Evolutionary conservation across 2,113 vertebrate species (phyloP).

Genomic region (Melanotaenia duboulayi): DNA sequence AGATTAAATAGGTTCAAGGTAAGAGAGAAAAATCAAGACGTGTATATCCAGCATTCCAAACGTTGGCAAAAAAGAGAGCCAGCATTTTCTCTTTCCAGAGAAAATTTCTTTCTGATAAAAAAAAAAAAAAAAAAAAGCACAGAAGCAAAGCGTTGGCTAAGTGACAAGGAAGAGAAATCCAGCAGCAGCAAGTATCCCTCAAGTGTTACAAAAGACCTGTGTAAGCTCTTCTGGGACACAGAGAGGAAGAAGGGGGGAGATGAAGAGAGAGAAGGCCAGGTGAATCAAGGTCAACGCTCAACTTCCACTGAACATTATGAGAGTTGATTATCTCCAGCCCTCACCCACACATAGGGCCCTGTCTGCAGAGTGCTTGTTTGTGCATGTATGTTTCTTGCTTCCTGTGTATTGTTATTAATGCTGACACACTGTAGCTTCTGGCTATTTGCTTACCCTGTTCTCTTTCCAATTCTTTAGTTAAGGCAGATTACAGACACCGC

Average conservation of each 20-base stretch:
- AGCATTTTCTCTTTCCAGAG: slow-evolving; percentile 54
- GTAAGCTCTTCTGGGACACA: slow-evolving; percentile 60
- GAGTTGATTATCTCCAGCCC: slow-evolving; percentile 64
- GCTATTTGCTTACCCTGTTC: slow-evolving; percentile 66
- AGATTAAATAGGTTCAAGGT: neutral
- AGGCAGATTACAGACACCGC: slow-evolving; percentile 59
- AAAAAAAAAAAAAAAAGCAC: slow-evolving; percentile 65
- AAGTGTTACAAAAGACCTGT: slow-evolving; percentile 70
- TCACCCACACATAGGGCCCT: slow-evolving; percentile 34
- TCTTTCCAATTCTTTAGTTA: slow-evolving; percentile 51
- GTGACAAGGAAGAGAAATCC: slow-evolving; percentile 63
- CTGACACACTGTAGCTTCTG: slow-evolving; percentile 67
- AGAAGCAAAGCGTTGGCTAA: slow-evolving; percentile 67
- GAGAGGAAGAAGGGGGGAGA: slow-evolving; percentile 4
- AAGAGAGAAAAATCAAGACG: neutral
- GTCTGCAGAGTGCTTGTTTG: slow-evolving; percentile 29
- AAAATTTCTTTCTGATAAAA: slow-evolving; percentile 62
- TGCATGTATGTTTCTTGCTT: slow-evolving; percentile 39
- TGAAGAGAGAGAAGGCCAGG: slow-evolving; percentile 58
- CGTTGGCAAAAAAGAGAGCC: slow-evolving; percentile 34
- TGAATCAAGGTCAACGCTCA: slow-evolving; percentile 65
- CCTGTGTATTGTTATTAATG: slow-evolving; percentile 52
- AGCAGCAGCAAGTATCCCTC: slow-evolving; percentile 58
- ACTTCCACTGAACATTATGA: slow-evolving; percentile 63
- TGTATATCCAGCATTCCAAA: slow-evolving; percentile 30